Conservation (phyloP, 2,797 vertebrate genomes). For the Aselliscus stoliczkanus region DNA sequence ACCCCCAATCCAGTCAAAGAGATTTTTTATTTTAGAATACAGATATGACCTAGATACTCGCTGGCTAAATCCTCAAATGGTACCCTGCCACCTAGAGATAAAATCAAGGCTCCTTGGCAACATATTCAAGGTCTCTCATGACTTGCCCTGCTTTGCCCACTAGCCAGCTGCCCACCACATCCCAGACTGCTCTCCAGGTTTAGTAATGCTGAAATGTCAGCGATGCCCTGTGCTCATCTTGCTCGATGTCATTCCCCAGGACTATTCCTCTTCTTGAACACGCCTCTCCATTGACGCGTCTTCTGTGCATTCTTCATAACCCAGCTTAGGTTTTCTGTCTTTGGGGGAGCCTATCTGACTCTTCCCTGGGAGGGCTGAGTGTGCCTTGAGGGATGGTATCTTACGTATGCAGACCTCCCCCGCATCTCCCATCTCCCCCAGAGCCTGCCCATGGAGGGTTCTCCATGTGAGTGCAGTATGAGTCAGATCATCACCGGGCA, state of each 20-base stretch:
- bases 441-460: neutral
- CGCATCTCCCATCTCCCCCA: neutral
- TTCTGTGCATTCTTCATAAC: neutral
- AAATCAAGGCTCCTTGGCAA: neutral
- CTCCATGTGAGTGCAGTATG: neutral
- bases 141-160: neutral
- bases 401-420: neutral
- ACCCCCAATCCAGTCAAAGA: neutral
- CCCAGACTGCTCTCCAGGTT: neutral
- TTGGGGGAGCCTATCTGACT: neutral
- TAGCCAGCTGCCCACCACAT: neutral
- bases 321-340: neutral
- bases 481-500: neutral
- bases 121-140: neutral
- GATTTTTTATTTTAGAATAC: conserved; percentile 6
- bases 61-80: neutral
- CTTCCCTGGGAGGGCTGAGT: neutral
- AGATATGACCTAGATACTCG: neutral
- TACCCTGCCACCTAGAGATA: neutral
- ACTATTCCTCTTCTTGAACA: neutral
- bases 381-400: neutral
- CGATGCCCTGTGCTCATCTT: neutral
- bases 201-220: neutral
- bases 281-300: neutral
- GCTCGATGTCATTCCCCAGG: neutral